phyloP scores from a whole-genome alignment of 23 tunicate genomes.

The Diplosoma virens region DNA sequence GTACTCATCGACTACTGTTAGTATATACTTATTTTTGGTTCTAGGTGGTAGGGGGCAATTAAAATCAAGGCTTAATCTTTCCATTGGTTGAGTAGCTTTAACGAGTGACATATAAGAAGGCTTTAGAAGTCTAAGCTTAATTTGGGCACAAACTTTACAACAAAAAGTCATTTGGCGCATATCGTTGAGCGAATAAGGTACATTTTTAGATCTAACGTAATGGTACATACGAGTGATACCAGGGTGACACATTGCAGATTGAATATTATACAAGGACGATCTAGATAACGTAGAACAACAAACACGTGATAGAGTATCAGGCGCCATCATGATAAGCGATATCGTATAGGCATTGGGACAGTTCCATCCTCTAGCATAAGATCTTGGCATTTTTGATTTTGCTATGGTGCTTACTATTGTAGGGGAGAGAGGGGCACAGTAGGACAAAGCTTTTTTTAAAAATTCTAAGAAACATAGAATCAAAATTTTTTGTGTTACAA shows the following conservation, averaged over 20 bases:
- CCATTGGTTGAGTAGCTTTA: constrained; percentile 11
- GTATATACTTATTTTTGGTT: neutral
- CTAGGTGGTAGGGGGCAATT: neutral
- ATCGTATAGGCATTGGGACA: no score
- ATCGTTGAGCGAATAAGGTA: neutral
- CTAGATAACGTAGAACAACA: no score
- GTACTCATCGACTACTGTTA: neutral
- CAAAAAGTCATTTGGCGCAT: neutral
- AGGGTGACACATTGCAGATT: neutral
- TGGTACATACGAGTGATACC: neutral
- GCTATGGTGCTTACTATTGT: no score
- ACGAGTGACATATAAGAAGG: neutral
- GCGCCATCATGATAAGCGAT: no score
- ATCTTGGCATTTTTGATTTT: no score
- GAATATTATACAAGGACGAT: no score
- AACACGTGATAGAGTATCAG: no score
- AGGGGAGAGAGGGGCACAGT: no score
- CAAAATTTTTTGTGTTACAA: no score
- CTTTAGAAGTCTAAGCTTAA: neutral
- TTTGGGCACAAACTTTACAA: neutral
- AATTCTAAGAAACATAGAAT: no score
- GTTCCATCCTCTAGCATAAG: no score
- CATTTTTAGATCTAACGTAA: neutral
- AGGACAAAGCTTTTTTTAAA: no score
- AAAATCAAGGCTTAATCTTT: constrained; percentile 2